Evolutionary conservation across 2,113 vertebrate genomes (phyloP).

Genomic region (Saguinus imperator): DNA sequence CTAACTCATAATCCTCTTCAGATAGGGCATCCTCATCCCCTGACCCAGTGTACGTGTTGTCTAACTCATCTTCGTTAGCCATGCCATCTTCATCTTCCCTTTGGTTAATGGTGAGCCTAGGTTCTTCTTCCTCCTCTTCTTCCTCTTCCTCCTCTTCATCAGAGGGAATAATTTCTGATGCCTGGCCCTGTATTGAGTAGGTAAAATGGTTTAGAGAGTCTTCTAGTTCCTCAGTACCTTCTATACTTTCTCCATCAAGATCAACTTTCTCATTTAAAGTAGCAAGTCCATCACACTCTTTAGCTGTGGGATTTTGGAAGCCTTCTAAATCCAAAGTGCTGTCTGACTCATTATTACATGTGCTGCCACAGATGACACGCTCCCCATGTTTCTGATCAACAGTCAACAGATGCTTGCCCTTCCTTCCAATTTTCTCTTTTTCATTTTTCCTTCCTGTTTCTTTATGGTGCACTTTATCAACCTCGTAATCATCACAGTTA

Average conservation of each 20-base stretch:
- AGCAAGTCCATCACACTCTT: conserved; percentile 75
- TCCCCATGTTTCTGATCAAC: conserved; percentile 80
- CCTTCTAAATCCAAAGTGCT: conserved; percentile 80
- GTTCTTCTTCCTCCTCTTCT: conserved; percentile 69
- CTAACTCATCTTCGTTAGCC: conserved; percentile 85
- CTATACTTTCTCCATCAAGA: conserved; percentile 77
- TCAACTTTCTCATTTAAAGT: conserved; percentile 64
- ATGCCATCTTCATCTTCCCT: conserved; percentile 76
- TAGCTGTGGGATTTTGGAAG: conserved; percentile 59
- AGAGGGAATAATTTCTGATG: conserved; percentile 69
- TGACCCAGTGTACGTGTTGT: conserved; percentile 83
- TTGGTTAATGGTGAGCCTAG: conserved; percentile 49
- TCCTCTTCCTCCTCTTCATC: conserved; percentile 83
- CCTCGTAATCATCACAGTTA: conserved; percentile 79
- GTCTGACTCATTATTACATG: conserved; percentile 78
- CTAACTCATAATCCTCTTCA: conserved; percentile 85
- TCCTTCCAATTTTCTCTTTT: conserved; percentile 75
- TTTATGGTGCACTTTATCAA: conserved; percentile 76
- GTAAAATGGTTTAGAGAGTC: conserved; percentile 74
- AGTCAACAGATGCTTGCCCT: conserved; percentile 42
- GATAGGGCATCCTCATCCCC: conserved; percentile 88
- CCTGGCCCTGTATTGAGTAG: conserved; percentile 39
- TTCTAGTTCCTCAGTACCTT: conserved; percentile 81
- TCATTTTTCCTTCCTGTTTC: conserved; percentile 80
- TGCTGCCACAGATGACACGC: conserved; percentile 10